phyloP scores from a whole-genome alignment of 2,888 invertebrate genomes.

The Cerastis rubricosa region DNA sequence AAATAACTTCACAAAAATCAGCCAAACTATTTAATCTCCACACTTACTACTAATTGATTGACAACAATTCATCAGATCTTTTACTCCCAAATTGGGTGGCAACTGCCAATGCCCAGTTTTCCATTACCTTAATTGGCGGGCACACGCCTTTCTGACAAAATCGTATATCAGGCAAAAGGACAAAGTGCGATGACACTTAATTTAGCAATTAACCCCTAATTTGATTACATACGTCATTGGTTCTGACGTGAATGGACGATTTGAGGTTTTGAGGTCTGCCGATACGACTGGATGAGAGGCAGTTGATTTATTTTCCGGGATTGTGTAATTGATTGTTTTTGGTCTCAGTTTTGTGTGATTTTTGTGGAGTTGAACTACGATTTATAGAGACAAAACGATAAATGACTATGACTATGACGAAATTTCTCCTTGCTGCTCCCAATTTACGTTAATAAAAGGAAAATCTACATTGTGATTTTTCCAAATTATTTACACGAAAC shows the following conservation, averaged over 20 bases:
- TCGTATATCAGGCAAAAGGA: slow-evolving; percentile 86
- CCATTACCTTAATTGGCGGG: slow-evolving; percentile 80
- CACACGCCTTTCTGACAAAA: slow-evolving; percentile 83
- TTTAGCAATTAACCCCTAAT: slow-evolving; percentile 89
- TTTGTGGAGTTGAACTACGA: background rate
- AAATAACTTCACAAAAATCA: slow-evolving; percentile 10
- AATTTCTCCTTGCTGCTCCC: too few relatives aligned
- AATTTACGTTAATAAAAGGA: background rate
- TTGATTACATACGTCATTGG: slow-evolving; percentile 88
- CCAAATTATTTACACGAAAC: background rate
- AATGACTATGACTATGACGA: too few relatives aligned
- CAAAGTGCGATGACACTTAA: slow-evolving; percentile 86
- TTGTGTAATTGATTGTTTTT: slow-evolving; percentile 28
- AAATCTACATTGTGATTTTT: background rate
- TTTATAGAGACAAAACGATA: background rate
- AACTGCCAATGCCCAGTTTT: slow-evolving; percentile 59
- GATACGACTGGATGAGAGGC: slow-evolving; percentile 38
- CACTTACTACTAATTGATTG: slow-evolving; percentile 63
- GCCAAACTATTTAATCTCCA: slow-evolving; percentile 32
- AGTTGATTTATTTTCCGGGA: slow-evolving; percentile 49
- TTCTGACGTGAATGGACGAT: slow-evolving; percentile 67
- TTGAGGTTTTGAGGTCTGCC: slow-evolving; percentile 66
- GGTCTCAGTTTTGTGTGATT: slow-evolving; percentile 8
- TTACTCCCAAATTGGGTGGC: slow-evolving; percentile 54
- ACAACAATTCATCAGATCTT: slow-evolving; percentile 63